phyloP scores from a whole-genome alignment of 2,888 invertebrate species.

The Ophion slaviceki region DNA sequence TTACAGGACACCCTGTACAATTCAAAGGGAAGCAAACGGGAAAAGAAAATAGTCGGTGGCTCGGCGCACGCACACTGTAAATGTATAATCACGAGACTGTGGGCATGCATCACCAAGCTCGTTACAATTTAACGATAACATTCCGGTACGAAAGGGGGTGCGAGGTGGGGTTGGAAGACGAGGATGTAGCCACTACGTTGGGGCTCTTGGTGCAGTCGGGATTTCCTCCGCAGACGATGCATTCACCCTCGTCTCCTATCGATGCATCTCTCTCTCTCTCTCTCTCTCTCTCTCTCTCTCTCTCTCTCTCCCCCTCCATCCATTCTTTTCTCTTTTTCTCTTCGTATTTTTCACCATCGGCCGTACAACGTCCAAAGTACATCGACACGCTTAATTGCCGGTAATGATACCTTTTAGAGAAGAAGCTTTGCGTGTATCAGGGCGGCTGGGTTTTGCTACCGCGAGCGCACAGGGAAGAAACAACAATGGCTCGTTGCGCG shows the following conservation, averaged over 20 bases:
- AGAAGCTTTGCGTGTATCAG: constrained; percentile 54
- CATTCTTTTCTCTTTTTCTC: constrained; percentile 29
- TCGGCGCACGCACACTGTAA: constrained; percentile 2
- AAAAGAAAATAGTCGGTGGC: constrained; percentile 15
- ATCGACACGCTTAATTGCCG: constrained; percentile 66
- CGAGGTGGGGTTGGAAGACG: constrained; percentile 36
- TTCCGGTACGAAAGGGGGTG: constrained; percentile 41
- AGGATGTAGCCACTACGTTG: constrained; percentile 36
- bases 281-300: constrained; percentile 21
- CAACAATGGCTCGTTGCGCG: constrained; percentile 57
- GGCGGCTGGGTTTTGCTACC: constrained; percentile 32
- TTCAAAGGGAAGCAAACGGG: constrained; percentile 29
- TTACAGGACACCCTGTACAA: not conserved
- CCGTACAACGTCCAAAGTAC: constrained; percentile 56
- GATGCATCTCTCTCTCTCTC: constrained; percentile 26
- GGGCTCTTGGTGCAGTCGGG: constrained; percentile 11
- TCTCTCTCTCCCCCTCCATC: constrained; percentile 10
- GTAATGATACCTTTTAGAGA: constrained; percentile 67
- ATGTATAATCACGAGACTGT: constrained; percentile 7
- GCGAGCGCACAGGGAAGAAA: constrained; percentile 43
- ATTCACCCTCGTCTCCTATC: constrained; percentile 18
- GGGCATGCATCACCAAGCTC: constrained; percentile 55
- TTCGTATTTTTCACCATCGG: constrained; percentile 58
- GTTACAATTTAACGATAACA: constrained; percentile 66
- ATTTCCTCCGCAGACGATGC: constrained; percentile 44